Evolutionary conservation across 2,888 invertebrate genomes (phyloP).

Genomic region (Ennomos fuscantarius): DNA sequence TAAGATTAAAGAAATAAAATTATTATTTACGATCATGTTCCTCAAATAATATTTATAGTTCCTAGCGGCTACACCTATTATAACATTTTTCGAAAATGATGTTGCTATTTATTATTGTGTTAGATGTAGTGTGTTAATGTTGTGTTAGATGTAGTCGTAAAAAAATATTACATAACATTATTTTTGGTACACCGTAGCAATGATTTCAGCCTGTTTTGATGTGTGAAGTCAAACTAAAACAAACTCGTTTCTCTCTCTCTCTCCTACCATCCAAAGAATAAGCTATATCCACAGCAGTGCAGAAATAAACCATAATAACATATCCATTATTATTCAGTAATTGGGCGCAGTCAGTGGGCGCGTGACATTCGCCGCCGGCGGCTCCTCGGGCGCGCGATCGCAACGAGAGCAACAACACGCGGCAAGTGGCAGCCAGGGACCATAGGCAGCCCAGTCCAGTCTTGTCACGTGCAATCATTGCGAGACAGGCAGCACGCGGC

Average conservation of each 20-base stretch:
- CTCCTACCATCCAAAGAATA: constrained; percentile 4
- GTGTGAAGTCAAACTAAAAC: too few species aligned
- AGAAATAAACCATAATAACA: constrained; percentile 9
- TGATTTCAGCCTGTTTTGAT: too few species aligned
- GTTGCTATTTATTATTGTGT: not conserved
- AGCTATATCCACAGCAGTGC: not conserved
- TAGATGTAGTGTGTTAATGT: too few species aligned
- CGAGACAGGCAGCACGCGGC: too few species aligned
- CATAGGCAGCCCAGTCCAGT: constrained; percentile 1
- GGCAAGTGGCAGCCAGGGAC: not conserved
- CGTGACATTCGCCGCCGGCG: constrained; percentile 1
- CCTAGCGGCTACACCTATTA: not conserved
- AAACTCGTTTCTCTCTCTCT: not conserved
- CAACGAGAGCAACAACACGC: not conserved
- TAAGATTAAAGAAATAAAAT: constrained; percentile 13
- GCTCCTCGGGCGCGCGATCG: not conserved
- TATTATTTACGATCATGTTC: constrained; percentile 15
- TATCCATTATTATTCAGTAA: not conserved
- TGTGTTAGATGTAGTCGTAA: too few species aligned
- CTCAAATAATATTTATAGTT: not conserved
- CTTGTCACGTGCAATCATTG: not conserved
- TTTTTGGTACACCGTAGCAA: too few species aligned
- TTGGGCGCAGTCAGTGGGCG: constrained; percentile 1
- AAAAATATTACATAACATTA: too few species aligned
- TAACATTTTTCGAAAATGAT: constrained; percentile 2